phyloP scores from a whole-genome alignment of 2,113 vertebrate genomes.

The Neodon shergylaensis region DNA sequence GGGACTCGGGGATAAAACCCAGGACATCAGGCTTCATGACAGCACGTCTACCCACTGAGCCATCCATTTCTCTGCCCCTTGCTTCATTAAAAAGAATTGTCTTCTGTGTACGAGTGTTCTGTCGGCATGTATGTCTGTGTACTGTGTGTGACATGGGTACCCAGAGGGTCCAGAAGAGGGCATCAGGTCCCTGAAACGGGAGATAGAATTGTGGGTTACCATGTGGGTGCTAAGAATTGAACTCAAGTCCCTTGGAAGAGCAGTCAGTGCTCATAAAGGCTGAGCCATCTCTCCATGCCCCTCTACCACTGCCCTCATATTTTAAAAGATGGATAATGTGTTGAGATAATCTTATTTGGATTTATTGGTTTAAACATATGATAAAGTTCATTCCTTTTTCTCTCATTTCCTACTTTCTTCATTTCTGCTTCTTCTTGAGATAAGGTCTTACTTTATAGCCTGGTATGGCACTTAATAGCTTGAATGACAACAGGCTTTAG shows the following conservation, averaged over 20 bases:
- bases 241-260: neutral
- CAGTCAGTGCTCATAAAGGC: neutral
- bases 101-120: no score
- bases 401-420: neutral
- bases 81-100: neutral
- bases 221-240: neutral
- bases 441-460: neutral
- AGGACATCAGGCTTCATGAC: neutral
- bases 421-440: neutral
- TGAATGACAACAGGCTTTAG: neutral
- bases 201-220: neutral
- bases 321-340: neutral
- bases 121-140: neutral
- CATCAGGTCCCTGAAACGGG: neutral
- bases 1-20: neutral
- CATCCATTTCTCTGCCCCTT: neutral
- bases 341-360: neutral
- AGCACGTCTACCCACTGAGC: neutral
- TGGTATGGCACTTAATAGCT: neutral
- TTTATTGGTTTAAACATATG: constrained; percentile 2
- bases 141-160: neutral
- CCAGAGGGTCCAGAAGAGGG: neutral
- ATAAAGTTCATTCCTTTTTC: neutral
- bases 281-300: neutral
- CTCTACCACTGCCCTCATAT: neutral